Evolutionary conservation across 1,140 invertebrate species (phyloP).

Genomic region (Neodiprion virginianus): DNA sequence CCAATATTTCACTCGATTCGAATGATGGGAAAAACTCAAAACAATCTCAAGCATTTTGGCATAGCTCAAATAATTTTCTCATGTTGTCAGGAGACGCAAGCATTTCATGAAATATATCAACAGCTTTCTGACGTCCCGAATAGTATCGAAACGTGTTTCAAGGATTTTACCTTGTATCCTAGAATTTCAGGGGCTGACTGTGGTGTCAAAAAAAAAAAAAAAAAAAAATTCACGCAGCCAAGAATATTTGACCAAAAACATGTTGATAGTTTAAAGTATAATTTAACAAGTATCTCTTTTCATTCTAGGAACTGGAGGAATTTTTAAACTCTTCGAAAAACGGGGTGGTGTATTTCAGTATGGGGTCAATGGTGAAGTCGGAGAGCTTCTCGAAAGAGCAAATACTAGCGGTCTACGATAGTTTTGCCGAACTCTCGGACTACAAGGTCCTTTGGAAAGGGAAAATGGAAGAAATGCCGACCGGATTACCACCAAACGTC

Average conservation of each 20-base stretch:
- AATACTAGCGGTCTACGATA: constrained; percentile 38
- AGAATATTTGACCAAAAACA: too few species aligned
- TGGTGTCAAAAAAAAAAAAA: not conserved
- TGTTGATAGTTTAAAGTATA: too few species aligned
- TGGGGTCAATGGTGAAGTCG: constrained; percentile 76
- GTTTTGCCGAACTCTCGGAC: constrained; percentile 40
- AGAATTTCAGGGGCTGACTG: constrained; percentile 34
- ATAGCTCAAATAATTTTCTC: too few species aligned
- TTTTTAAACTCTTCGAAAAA: constrained; percentile 71
- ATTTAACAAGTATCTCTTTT: constrained; percentile 33
- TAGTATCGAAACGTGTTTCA: not conserved
- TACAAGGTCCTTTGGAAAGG: constrained; percentile 43
- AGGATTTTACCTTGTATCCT: too few species aligned
- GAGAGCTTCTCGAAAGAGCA: constrained; percentile 54
- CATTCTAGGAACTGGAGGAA: constrained; percentile 68
- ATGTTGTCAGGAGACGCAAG: too few species aligned
- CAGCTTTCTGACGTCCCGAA: constrained; percentile 9
- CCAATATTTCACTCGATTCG: too few species aligned
- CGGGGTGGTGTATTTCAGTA: constrained; percentile 75
- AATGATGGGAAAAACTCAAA: too few species aligned
- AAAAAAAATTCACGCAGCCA: not conserved
- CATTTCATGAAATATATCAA: too few species aligned
- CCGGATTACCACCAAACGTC: constrained; percentile 66
- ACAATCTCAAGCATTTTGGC: too few species aligned
- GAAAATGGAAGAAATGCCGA: constrained; percentile 36